Conservation (phyloP, 2,888 invertebrate genomes). For the Acanthosoma haemorrhoidale region DNA sequence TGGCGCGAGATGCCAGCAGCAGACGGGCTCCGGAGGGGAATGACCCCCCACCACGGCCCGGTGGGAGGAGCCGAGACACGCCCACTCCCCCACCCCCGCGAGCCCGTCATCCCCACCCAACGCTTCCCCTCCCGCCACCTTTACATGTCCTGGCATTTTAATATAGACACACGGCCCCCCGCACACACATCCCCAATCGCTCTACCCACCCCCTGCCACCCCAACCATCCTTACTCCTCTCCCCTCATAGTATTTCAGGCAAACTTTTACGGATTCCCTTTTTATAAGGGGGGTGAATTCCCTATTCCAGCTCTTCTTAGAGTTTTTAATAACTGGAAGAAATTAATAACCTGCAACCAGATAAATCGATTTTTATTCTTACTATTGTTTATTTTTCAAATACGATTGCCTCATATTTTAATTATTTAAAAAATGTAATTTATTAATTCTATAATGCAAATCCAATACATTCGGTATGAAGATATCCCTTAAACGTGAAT, state of each 20-base stretch:
- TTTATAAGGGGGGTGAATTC: background rate
- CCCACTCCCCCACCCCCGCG: background rate
- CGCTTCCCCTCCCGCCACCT: conserved; percentile 16
- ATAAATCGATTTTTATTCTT: too few relatives aligned
- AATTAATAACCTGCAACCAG: conserved; percentile 1
- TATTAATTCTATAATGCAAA: too few relatives aligned
- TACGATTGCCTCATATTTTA: too few relatives aligned
- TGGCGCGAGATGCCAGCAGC: conserved; percentile 15
- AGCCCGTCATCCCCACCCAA: background rate
- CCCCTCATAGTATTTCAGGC: conserved; percentile 11
- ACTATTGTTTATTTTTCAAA: too few relatives aligned
- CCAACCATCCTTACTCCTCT: conserved; percentile 8
- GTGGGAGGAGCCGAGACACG: background rate
- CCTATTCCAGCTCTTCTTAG: conserved; percentile 4
- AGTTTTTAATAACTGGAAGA: background rate
- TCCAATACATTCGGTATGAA: too few relatives aligned
- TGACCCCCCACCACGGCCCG: background rate
- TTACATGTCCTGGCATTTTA: conserved; percentile 32
- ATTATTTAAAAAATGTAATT: too few relatives aligned
- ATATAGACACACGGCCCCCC: conserved; percentile 30
- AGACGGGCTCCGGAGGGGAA: conserved; percentile 20
- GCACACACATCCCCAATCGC: conserved; percentile 11
- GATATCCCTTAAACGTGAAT: too few relatives aligned
- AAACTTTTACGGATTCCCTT: conserved; percentile 28
- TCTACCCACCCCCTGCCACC: background rate